These are phyloP conservation scores for Toxotes chatareus DNA, from an alignment of 2,113 vertebrate genomes.

Conservation along the genomic window DNA sequence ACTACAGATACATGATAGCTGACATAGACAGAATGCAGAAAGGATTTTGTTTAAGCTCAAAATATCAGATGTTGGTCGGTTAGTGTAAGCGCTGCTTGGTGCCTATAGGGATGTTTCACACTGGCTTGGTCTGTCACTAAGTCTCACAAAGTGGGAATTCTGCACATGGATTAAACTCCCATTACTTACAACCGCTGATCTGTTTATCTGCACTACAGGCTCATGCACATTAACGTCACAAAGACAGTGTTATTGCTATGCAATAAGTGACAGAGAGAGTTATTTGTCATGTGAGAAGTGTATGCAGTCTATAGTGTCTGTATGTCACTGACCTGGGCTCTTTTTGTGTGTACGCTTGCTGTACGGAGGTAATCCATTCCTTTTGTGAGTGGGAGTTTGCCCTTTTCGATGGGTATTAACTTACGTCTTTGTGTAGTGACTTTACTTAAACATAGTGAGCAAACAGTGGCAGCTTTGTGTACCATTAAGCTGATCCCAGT, in stretches of 20 bases:
- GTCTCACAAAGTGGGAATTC: neutral
- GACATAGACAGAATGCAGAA: neutral
- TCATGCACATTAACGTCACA: neutral
- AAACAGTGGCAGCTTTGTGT: conserved; percentile 54
- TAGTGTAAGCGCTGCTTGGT: neutral
- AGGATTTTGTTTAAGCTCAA: neutral
- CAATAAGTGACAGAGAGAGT: neutral
- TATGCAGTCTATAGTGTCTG: no score
- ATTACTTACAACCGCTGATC: neutral
- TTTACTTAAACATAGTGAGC: neutral
- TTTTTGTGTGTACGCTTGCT: neutral
- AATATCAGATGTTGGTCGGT: neutral
- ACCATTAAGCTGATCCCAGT: neutral
- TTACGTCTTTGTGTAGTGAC: neutral
- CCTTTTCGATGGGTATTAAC: conserved; percentile 20
- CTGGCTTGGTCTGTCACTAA: neutral
- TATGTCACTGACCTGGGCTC: neutral
- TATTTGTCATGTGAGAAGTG: neutral
- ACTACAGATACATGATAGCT: no score
- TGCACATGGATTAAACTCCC: neutral
- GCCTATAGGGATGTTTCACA: neutral
- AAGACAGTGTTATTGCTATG: neutral
- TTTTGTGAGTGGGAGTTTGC: neutral
- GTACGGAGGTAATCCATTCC: neutral
- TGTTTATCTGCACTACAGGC: neutral